Base-by-base conservation (phyloP, 2,797 vertebrate species). In the Phyllotis vaccarum region DNA sequence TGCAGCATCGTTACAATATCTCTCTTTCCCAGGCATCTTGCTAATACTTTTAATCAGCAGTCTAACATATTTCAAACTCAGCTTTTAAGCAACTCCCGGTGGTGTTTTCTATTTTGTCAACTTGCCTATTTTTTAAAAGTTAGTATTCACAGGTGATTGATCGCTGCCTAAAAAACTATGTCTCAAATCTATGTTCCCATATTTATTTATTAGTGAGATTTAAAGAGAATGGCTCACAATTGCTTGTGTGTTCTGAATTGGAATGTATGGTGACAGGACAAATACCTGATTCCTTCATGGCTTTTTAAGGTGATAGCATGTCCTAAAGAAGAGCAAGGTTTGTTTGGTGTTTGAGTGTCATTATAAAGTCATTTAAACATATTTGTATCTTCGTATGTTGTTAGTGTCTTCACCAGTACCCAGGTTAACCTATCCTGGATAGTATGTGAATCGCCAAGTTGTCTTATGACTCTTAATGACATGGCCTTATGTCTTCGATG, bases 301-400 rank as follows among this genome's bases (percentile, higher is more conserved):
- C 40, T 86, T 85, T 93, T 89, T 40, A 46, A 91, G 93, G 80
- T 87, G 64, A 60, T 37, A 43, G 75, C 21, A 12, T 85, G 58
- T 87, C 81, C 89, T 78, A 62, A 70, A 91, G 54, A 90, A 86
- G 29, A 75, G 43, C 17, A n/a, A 2, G 19, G 27, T 68, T 9
- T 34, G 52, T 64, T 37, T 52, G 54, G 27, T 43, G 0, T 76
- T 24, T 54, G 76, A 90, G 21, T 22, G 64, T 70, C 34, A 76
- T 81, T 92, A 31, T 16, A 2, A 88, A 92, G 34, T 82, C 29
- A 54, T 40, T 79, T 93, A 79, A 92, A 79, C 19, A 29, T 64
- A 34, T 16, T 56, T 86, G 19, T 34, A 10, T 68, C 78, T 79
- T n/a, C 54, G 0, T 56, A 52, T 52, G 14, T 82, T 93, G 4